A percentile compares a stretch with the other conserved stretches of the same genome.
phyloP scores from a whole-genome alignment of 2,113 vertebrate genomes.

The Tragulus kanchil region DNA sequence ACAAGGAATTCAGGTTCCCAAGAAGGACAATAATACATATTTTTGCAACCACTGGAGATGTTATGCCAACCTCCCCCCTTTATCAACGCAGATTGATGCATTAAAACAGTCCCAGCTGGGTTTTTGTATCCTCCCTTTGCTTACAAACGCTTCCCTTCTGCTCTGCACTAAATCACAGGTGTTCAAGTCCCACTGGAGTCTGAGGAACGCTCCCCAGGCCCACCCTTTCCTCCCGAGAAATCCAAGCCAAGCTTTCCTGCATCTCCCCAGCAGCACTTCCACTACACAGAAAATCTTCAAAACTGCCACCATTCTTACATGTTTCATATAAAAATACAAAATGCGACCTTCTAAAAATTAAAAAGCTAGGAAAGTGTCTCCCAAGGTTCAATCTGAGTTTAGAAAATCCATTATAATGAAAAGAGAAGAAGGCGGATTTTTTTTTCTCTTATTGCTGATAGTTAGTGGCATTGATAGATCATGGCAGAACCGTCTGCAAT shows the following conservation, averaged over 20 bases:
- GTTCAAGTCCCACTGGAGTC: slow-evolving; percentile 64
- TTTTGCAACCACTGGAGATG: slow-evolving; percentile 79
- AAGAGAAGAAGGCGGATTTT: slow-evolving; percentile 74
- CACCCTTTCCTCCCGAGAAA: slow-evolving; percentile 59
- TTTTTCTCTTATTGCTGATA: slow-evolving; percentile 84
- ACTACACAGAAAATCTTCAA: not conserved
- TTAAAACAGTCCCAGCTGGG: slow-evolving; percentile 75
- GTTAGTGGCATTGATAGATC: slow-evolving; percentile 88
- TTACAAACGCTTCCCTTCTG: slow-evolving; percentile 69
- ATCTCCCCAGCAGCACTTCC: slow-evolving; percentile 61
- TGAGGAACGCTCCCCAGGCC: slow-evolving; percentile 64
- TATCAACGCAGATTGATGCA: slow-evolving; percentile 71
- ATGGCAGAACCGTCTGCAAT: slow-evolving; percentile 76
- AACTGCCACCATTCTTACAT: not conserved
- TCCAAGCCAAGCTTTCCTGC: slow-evolving; percentile 42
- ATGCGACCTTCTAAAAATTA: slow-evolving; percentile 77
- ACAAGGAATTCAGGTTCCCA: slow-evolving; percentile 80
- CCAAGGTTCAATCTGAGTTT: slow-evolving; percentile 81
- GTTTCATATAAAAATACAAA: slow-evolving; percentile 73
- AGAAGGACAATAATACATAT: slow-evolving; percentile 72
- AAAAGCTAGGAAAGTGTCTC: slow-evolving; percentile 63
- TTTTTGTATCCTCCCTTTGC: slow-evolving; percentile 78
- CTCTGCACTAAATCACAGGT: slow-evolving; percentile 70
- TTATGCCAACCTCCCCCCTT: slow-evolving; percentile 75
- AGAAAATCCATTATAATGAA: slow-evolving; percentile 83